These are phyloP conservation scores for Formicarius rufipectus DNA, from an alignment of 2,113 vertebrate species.

Conservation along the genomic window DNA sequence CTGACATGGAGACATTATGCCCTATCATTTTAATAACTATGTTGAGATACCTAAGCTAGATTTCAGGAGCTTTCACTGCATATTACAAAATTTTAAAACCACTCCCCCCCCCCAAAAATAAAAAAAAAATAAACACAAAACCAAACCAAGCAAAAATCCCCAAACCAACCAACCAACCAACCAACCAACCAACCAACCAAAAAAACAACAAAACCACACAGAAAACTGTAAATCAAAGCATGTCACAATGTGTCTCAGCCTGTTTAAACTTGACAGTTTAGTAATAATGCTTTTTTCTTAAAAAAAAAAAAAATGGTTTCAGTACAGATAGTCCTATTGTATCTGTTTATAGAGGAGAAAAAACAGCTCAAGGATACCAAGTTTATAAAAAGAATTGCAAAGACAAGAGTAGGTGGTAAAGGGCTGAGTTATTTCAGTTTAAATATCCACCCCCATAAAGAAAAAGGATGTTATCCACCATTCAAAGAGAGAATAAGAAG, in stretches of 20 bases:
- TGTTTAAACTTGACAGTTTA: background rate
- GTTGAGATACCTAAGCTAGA: background rate
- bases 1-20: background rate
- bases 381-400: background rate
- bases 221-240: background rate
- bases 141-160: background rate
- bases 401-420: background rate
- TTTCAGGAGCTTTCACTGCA: background rate
- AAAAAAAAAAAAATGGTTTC: background rate
- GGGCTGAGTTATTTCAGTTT: background rate
- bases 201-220: background rate
- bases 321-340: background rate
- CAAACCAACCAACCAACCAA: too few species aligned
- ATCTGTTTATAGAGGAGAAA: background rate
- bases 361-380: background rate
- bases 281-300: background rate
- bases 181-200: background rate
- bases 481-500: background rate
- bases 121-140: background rate
- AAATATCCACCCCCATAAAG: background rate
- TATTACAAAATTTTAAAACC: background rate
- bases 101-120: too few species aligned
- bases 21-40: background rate
- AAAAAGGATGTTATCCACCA: background rate
- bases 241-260: accelerated